Evolutionary conservation across 1,140 invertebrate genomes (phyloP), one percentile per base, ranked within the genome.

Genomic region (Fopius arisanus): DNA sequence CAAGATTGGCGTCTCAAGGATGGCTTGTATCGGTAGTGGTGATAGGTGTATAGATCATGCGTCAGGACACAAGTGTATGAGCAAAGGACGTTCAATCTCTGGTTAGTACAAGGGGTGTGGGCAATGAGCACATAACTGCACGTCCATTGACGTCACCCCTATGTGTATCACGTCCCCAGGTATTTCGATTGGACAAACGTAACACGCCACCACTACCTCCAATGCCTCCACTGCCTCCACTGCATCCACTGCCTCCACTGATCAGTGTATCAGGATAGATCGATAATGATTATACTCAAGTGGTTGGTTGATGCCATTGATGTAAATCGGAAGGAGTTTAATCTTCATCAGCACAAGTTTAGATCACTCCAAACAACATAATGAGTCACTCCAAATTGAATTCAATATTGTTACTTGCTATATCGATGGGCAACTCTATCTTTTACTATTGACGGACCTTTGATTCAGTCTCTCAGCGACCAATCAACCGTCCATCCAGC

Each of bases 71-170:
- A 59, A 51, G 29, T 51, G 33, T 29, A 29, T 31, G 54, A 62
- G 68, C 68, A 70, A 59, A 70, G 51, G 48, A 51, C 33, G 68
- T 70, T 70, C n/a, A 70, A 71, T 51, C 54, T 63, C 33, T 71
- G 54, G 43, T 51, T 51, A 51, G 33, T 63, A 72, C 70, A 66
- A 66, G 63, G 70, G 40, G 70, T 51, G 43, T 19, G 43, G 43
- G 70, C 70, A 72, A 72, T 71, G 69, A 71, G 62, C 70, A 72
- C 70, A 67, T 72, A 72, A 66, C 70, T 72, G 54, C 33, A 29
- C 31, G 70, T 40, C 16, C 51, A 71, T 71, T 65, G 33, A 31
- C 33, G 54, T 43, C 62, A 16, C 16, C 40, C 28, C 31, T 31
- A 37, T 70, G 48, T 70, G 48, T 70, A 70, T 70, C 43, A 51